Base-by-base conservation (phyloP, 2,888 invertebrate species). In the Apotomis betuletana region DNA sequence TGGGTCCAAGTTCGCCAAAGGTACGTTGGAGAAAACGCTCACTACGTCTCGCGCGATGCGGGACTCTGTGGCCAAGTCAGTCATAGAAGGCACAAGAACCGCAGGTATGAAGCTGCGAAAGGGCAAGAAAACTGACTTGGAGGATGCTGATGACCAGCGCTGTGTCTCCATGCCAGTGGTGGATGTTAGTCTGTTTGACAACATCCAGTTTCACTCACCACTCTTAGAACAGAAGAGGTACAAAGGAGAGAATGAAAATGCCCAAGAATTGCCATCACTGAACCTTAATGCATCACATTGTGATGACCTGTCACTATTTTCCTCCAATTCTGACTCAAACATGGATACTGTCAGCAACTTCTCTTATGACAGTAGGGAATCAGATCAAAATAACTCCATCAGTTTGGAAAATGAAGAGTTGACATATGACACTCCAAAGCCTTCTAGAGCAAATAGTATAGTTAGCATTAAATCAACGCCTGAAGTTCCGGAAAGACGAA, bases 141-240 rank as follows among this genome's bases (percentile, higher is more conserved):
- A 83, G 55, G 81, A 83, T 38, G 75, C 70, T 8, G 84, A 87
- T 13, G 78, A 85, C 44, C 90, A 91, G 52, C 88, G 94, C 74
- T 94, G 94, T 82, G 90, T 93, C 0, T 95, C 95, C 0, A 90
- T 95, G 92, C 95, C 95, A 9, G 88, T 86, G 27, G 91, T 90
- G 54, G 94, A 94, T 79, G 91, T 94, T 5, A 92, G 94, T 80
- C 88, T 95, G 10, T 96, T 96, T 90, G 95, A 94, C 78, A 94
- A 94, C 59, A 95, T 96, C 74, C 94, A 94, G 75, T 96, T 96
- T 79, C 94, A 95, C 77, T 95, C 95, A 13, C 96, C 96, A 3
- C 84, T 95, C 64, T 80, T 90, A 54, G 90, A 90, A 78, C 93
- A 92, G 76, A 92, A 90, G 67, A 85, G 82, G 70, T 85, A 83